Percentiles rank a stretch among this genome's conserved stretches.
Conservation (phyloP, 2,888 invertebrate genomes). For the Julus scanicus region DNA sequence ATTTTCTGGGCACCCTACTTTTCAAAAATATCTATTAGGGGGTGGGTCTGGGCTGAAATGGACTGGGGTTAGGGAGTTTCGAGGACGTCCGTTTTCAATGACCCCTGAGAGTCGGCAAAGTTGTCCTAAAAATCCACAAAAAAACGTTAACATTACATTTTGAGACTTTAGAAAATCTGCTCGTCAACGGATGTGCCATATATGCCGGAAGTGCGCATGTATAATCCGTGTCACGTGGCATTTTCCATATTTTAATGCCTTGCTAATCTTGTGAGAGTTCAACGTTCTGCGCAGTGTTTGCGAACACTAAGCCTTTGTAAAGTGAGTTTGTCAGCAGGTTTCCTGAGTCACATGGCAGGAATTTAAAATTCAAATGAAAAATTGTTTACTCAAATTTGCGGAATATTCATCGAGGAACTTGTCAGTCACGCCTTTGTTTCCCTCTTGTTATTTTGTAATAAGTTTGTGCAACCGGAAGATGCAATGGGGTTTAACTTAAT, state of each 20-base stretch:
- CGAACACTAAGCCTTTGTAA: constrained; percentile 29
- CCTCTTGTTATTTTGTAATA: background rate
- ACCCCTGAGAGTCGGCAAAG: no score
- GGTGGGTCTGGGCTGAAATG: no score
- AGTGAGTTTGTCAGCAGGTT: constrained; percentile 16
- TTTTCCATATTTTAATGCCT: constrained; percentile 35
- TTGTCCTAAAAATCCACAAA: no score
- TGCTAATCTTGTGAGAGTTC: background rate
- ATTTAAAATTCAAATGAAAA: constrained; percentile 37
- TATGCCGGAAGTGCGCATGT: background rate
- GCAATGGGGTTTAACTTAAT: background rate
- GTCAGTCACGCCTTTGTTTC: background rate
- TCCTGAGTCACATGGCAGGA: background rate
- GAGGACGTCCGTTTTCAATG: no score
- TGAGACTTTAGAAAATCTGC: background rate
- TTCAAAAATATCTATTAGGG: no score
- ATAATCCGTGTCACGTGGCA: background rate
- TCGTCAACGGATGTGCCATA: background rate
- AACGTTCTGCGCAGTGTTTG: constrained; percentile 2
- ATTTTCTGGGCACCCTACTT: no score
- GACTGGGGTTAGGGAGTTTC: no score
- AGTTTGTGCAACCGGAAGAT: background rate
- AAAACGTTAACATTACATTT: no score
- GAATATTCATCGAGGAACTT: background rate
- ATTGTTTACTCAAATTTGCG: background rate